Evolutionary conservation across 2,888 invertebrate species (phyloP).

Genomic region (Leucophenga montana): DNA sequence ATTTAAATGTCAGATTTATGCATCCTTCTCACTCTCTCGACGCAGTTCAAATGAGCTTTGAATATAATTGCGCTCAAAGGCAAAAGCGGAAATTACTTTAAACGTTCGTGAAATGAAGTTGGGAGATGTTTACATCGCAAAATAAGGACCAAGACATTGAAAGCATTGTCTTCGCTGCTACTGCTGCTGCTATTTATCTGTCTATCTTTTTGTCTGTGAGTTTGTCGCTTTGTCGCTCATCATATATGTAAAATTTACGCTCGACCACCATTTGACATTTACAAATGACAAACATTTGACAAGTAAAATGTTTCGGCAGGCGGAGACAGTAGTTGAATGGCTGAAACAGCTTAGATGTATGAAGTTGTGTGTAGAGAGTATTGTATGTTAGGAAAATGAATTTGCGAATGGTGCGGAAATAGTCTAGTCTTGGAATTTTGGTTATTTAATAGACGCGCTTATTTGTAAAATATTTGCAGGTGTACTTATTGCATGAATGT

Average conservation of each 20-base stretch:
- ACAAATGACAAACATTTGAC: conserved; percentile 68
- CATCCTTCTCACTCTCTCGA: not conserved
- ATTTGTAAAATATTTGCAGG: conserved; percentile 21
- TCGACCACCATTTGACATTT: conserved; percentile 65
- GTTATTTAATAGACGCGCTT: conserved; percentile 5
- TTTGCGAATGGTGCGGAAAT: too few relatives aligned
- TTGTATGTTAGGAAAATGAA: too few relatives aligned
- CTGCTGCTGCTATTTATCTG: not conserved
- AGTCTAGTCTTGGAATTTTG: conserved; percentile 12
- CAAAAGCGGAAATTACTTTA: conserved; percentile 26
- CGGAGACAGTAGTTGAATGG: conserved; percentile 34
- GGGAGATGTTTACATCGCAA: not conserved
- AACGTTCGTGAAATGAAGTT: not conserved
- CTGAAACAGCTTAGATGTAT: not conserved
- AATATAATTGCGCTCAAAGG: conserved; percentile 23
- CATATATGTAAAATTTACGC: conserved; percentile 57
- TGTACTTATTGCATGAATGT: not conserved
- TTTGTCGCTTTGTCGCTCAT: conserved; percentile 21
- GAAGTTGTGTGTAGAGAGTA: too few relatives aligned
- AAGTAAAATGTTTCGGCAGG: conserved; percentile 49
- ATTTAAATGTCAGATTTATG: conserved; percentile 70
- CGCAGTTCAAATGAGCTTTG: conserved; percentile 16
- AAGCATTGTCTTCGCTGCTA: not conserved
- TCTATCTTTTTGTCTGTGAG: not conserved
- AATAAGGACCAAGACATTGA: not conserved